Conservation (phyloP, 2,888 invertebrate genomes). For the Eurytoma californica region DNA sequence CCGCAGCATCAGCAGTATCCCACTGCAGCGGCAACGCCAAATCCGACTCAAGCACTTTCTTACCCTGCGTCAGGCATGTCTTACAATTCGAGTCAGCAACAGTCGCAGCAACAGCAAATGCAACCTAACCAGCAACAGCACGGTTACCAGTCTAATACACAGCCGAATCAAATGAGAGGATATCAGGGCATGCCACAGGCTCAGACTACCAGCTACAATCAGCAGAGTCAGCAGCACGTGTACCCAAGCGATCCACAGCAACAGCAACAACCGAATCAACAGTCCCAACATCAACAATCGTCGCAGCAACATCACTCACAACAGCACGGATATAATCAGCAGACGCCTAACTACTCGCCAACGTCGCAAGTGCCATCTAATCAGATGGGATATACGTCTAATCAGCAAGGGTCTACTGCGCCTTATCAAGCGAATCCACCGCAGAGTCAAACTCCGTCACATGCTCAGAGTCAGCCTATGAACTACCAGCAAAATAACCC, state of each 20-base stretch:
- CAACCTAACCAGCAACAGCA: slow-evolving; percentile 23
- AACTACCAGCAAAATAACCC: slow-evolving; percentile 63
- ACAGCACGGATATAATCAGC: slow-evolving; percentile 49
- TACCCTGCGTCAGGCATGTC: slow-evolving; percentile 37
- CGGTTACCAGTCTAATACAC: slow-evolving; percentile 54
- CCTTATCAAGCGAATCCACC: slow-evolving; percentile 58
- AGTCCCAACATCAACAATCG: slow-evolving; percentile 1
- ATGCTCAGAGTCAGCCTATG: slow-evolving; percentile 59
- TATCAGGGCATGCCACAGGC: slow-evolving; percentile 59
- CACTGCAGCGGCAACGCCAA: slow-evolving; percentile 50
- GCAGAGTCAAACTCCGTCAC: slow-evolving; percentile 56
- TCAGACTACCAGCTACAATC: slow-evolving; percentile 54
- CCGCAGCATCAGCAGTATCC: slow-evolving; percentile 45
- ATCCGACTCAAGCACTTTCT: slow-evolving; percentile 47
- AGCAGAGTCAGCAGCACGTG: slow-evolving; percentile 33
- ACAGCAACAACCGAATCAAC: slow-evolving; percentile 16
- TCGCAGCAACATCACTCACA: slow-evolving; percentile 13
- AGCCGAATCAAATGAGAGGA: slow-evolving; percentile 65
- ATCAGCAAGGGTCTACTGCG: slow-evolving; percentile 56
- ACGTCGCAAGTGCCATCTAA: slow-evolving; percentile 25
- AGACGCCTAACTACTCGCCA: slow-evolving; percentile 21
- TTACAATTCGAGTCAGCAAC: slow-evolving; percentile 45
- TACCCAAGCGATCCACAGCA: slow-evolving; percentile 48
- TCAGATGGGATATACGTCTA: slow-evolving; percentile 59
- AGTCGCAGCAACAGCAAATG: slow-evolving; percentile 55